A percentile compares a stretch with the other conserved stretches of the same genome.
These are phyloP conservation scores for Morelia viridis DNA, from an alignment of 2,797 vertebrate species.

Conservation along the genomic window DNA sequence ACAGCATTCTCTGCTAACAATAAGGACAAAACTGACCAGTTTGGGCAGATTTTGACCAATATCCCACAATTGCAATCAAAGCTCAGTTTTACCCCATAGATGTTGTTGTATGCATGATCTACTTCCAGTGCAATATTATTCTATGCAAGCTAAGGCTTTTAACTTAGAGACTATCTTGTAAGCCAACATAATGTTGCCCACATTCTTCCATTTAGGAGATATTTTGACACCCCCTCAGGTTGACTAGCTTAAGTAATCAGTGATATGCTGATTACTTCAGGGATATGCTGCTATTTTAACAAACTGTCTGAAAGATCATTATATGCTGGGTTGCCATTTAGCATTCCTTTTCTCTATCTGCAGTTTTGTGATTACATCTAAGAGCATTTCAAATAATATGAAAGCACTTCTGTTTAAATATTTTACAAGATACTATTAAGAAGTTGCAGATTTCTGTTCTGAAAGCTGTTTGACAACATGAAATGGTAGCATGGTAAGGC, in stretches of 20 bases:
- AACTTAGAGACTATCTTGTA: background rate
- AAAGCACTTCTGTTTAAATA: constrained; percentile 21
- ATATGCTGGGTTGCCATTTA: constrained; percentile 5
- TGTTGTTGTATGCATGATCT: background rate
- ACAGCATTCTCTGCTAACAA: background rate
- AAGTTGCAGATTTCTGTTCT: constrained; percentile 26
- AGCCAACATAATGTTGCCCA: background rate
- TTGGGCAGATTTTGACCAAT: too few species aligned
- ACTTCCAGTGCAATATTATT: background rate
- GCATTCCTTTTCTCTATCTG: background rate
- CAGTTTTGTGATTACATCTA: background rate
- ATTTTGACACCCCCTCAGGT: background rate
- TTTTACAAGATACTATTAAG: constrained; percentile 15
- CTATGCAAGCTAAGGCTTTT: background rate
- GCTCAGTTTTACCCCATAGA: background rate
- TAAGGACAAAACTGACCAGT: background rate
- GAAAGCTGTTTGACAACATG: constrained; percentile 10
- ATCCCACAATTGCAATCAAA: background rate
- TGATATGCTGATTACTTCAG: background rate
- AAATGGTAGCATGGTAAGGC: background rate
- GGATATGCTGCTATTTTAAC: constrained; percentile 34
- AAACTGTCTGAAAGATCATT: constrained; percentile 6
- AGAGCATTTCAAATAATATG: constrained; percentile 15
- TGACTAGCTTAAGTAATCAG: constrained; percentile 26
- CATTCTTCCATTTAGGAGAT: background rate